Evolutionary conservation across 92 coral and sea anemone genomes (phyloP), one percentile per base, ranked within the genome.

Genomic region (Pocillopora grandis): DNA sequence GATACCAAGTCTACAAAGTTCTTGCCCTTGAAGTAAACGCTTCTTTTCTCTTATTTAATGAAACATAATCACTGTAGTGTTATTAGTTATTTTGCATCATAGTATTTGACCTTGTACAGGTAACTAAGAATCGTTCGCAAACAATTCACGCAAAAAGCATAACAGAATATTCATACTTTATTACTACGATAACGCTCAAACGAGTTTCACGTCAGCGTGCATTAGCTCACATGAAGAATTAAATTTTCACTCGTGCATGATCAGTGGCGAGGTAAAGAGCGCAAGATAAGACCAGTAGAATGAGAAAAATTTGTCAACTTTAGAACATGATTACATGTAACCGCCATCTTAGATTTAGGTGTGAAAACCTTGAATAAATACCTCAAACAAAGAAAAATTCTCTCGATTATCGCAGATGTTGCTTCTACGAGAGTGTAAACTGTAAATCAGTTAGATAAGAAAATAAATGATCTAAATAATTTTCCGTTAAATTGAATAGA

Each of bases 401-500:
- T 64, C 15, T 62, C 73, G 89, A 66, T 87, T 80, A 87, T 72
- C 81, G 75, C 75, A 75, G 71, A 57, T 64, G 21, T 56, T 66
- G 88, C 82, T 77, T 48, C 76, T 62, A 75, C 68, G 59, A 82
- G 76, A 58, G 81, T 62, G 90, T 64, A 84, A 86, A 75, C 85
- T 59, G 27, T 78, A 82, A 90, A 86, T 82, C 80, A 77, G 80
- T 63, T 69, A 86, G 92, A 89, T 89, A 86, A 89, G 87, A 81
- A 89, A 75, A 63, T 89, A 89, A 89, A 86, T 86, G 72, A 76
- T 66, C 77, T 71, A 86, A 89, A 86, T 82, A 86, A 81, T 86
- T 76, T 71, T 90, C 73, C 23, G 57, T 70, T 65, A 60, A 90
- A 85, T 79, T 84, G 77, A 84, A 70, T 67, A 58, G 88, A 76